A percentile compares a stretch with the other conserved stretches of the same genome.
These are phyloP conservation scores for Ernsta delagoae DNA, from an alignment of 2,888 invertebrate genomes.

Conservation along the genomic window DNA sequence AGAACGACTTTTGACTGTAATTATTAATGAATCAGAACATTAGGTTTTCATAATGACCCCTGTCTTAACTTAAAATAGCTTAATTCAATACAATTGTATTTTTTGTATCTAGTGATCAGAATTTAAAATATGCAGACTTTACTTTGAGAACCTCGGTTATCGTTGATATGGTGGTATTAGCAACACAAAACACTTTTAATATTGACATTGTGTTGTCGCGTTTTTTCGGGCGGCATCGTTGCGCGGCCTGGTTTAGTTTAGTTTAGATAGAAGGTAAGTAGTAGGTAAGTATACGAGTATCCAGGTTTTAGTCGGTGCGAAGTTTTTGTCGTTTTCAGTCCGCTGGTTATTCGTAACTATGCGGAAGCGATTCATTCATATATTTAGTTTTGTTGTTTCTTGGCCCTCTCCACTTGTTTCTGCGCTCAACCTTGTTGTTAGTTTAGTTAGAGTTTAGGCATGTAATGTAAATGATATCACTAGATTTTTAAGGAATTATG, in stretches of 20 bases:
- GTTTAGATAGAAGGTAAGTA: background rate
- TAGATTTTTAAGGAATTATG: background rate
- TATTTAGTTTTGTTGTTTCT: slow-evolving; percentile 5
- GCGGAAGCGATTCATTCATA: slow-evolving; percentile 3
- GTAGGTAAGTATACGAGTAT: background rate
- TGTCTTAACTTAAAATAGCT: no score
- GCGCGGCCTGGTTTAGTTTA: slow-evolving; percentile 23
- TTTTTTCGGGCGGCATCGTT: slow-evolving; percentile 17
- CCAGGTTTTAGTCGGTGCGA: slow-evolving; percentile 8
- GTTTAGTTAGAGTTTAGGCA: background rate
- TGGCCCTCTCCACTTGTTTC: background rate
- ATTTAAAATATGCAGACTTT: background rate
- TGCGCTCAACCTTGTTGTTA: background rate
- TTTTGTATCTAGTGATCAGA: no score
- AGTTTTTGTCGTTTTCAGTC: slow-evolving; percentile 27
- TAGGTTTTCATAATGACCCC: no score
- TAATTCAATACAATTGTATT: no score
- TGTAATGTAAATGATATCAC: background rate
- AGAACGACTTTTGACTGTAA: no score
- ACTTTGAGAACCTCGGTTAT: background rate
- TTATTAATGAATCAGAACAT: no score
- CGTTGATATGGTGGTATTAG: slow-evolving; percentile 5
- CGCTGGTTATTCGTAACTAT: slow-evolving; percentile 17
- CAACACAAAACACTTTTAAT: slow-evolving; percentile 15
- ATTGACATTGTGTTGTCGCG: slow-evolving; percentile 28